Evolutionary conservation across 2,888 invertebrate species (phyloP), one percentile per base, ranked within the genome.

Genomic region (Euspilapteryx auroguttella): DNA sequence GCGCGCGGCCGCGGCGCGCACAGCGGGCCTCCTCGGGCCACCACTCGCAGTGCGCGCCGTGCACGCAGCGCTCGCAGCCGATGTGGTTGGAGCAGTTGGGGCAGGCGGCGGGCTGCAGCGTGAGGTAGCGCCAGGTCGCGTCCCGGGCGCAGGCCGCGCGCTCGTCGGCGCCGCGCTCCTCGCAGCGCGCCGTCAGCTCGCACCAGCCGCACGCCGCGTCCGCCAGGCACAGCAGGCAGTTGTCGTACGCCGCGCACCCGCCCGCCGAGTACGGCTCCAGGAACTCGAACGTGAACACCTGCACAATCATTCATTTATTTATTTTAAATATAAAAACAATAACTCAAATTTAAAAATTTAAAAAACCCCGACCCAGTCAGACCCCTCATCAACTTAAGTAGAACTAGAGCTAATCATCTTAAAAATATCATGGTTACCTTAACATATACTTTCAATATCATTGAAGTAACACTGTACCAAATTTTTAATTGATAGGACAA

Each of bases 191-290:
- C n/a, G 81, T 85, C 7, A 86, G 53, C 35, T 89, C 88, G 51
- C 95, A 96, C 95, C 96, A 96, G 2, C 93, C 93, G 49, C 96
- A 96, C 10, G 86, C 81, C 1, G 89, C 86, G 58, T 95, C 94
- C 0, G 89, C 86, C 29, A 95, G 69, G 49, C 95, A 95, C 35
- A 91, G 83, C 17, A 94, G 66, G 47, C 95, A 95, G 58, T 92
- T 94, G 37, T 78, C 82, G 55, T 93, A 89, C 29, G 81, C 78
- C 1, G 73, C 62, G 49, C 94, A 94, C 14, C 85, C 79, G 0
- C 89, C 90, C 32, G 86, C 85, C 30, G 87, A 87, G 57, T 85
- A 94, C 0, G 94, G 94, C 53, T 95, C 94, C 35, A 95, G 66
- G 54, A 89, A 91, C 52, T 92, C 91, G 47, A 91, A 89, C 0